A percentile compares a stretch with the other conserved stretches of the same genome.
These are phyloP conservation scores for Pocillopora verrucosa DNA, from an alignment of 64 coral and sea anemone genomes.

Conservation along the genomic window DNA sequence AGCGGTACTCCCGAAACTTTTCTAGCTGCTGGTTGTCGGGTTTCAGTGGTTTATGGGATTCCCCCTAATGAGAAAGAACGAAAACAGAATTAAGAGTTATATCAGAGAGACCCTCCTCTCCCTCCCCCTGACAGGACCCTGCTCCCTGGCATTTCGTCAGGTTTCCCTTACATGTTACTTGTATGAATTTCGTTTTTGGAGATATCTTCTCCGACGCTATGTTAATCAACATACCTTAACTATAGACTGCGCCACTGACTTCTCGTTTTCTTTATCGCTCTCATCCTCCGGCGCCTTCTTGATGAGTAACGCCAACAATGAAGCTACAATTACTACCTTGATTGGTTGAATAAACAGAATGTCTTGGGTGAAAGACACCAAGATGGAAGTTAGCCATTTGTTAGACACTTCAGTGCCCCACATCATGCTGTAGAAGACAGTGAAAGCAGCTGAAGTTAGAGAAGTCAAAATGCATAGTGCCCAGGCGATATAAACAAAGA, in stretches of 20 bases:
- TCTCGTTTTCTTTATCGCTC: constrained; percentile 10
- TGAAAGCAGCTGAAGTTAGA: constrained; percentile 64
- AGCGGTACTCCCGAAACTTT: constrained; percentile 71
- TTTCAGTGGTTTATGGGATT: constrained; percentile 49
- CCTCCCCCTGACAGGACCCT: too few relatives aligned
- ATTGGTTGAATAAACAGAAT: constrained; percentile 89
- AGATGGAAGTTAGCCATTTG: constrained; percentile 91
- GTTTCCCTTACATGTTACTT: too few relatives aligned
- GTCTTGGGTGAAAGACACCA: constrained; percentile 87
- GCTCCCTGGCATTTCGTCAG: background rate
- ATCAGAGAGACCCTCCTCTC: too few relatives aligned
- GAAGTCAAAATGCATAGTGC: constrained; percentile 52
- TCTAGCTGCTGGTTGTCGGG: constrained; percentile 70
- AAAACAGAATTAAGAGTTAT: background rate
- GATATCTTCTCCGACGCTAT: background rate
- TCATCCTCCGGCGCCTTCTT: constrained; percentile 88
- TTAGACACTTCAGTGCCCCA: constrained; percentile 88
- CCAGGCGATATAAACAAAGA: constrained; percentile 81
- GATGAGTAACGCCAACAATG: constrained; percentile 76
- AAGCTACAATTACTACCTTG: constrained; percentile 82
- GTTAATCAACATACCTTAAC: constrained; percentile 1
- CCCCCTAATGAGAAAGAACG: constrained; percentile 20
- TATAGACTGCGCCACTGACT: constrained; percentile 3
- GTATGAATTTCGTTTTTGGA: too few relatives aligned
- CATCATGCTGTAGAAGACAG: constrained; percentile 86